Evolutionary conservation across 2,113 vertebrate species (phyloP), one percentile per base, ranked within the genome.

Genomic region (Anarhynchus alexandrinus): DNA sequence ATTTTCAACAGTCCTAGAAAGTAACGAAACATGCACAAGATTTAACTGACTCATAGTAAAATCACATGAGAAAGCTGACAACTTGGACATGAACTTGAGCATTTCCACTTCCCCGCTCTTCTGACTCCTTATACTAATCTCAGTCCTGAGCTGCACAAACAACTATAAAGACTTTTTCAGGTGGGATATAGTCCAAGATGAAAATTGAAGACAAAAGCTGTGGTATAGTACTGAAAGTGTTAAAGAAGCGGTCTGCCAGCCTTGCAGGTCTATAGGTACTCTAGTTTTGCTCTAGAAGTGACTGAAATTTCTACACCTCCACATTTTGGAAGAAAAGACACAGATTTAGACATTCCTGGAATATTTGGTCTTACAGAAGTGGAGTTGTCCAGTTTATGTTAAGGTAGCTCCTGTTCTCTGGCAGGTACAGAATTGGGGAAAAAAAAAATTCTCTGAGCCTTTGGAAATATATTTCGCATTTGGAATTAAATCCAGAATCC

Each of bases 1-100:
- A 23, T 98, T 98, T 65, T 80, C 30, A 88, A 98, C 98, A 9
- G 95, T 78, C 96, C 99, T 99, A 64, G 40, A 8, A 92, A 92
- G 49, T 80, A 49, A 86, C 76, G 77, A 90, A 78, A 72, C 40
- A 94, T 72, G 22, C 42, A 87, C 22, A n/a, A 78, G 22, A 55
- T 76, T 89, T 89, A 86, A 67, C 18, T 34, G 49, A 79, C 29
- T 65, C 2, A 5, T 29, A 82, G 29, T 15, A 90, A 91, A 88
- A 74, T 43, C 23, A 51, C 58, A 82, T 1, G 3, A 90, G 36
- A 84, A 88, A 85, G 49, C 4, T 36, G 49, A 54, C 29, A 92
- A 61, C 11, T 66, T 65, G 38, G 76, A 58, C 3, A 2, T n/a
- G 47, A 71, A 87, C 73, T 23, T 80, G 54, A 91, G 69, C n/a